Base-by-base conservation (phyloP, 2,888 invertebrate species). In the Cephus pygmeus region DNA sequence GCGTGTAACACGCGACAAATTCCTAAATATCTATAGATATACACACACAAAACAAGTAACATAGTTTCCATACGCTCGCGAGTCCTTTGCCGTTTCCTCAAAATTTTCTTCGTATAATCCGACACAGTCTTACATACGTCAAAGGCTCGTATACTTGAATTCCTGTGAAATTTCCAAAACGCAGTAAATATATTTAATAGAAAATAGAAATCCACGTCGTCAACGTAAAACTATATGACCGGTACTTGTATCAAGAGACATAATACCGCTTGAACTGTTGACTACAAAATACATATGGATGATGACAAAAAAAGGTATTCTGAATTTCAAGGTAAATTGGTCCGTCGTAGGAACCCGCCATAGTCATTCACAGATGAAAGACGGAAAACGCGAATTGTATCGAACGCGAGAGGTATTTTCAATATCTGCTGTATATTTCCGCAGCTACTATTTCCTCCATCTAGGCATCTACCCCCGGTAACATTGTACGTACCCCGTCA, bases 361-460 rank as follows among this genome's bases (percentile, higher is more conserved):
- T 56, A 23, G 23, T 56, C 9, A 23, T 56, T 9, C 56, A 2
- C 23, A 23, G 56, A 23, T 9, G 56, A 56, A 9, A 56, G 56
- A 56, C 23, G 83, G 79, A 83, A 83, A 83, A 85, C 83, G 80
- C 81, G 84, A 83, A 84, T 85, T 82, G 84, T 82, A 33, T 33
- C 3, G 33, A 33, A 33, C 33, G 84, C 80, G 81, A 75, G 83
- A 82, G 83, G 82, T 86, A 86, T 88, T 88, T 89, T 88, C 89
- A 88, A 88, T 88, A 89, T 88, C 87, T 86, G 82, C 84, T 85
- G 84, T 87, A 89, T 86, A 87, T 87, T 34, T 15, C 87, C 88
- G 87, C 80, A 80, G 81, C 79, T 82, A 83, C 77, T 84, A 84
- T 83, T 83, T 84, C 84, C 82, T 77, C 81, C 81, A 81, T 83